Base-by-base conservation (phyloP, 1,140 invertebrate species). In the Alviniconcha marisindica region DNA sequence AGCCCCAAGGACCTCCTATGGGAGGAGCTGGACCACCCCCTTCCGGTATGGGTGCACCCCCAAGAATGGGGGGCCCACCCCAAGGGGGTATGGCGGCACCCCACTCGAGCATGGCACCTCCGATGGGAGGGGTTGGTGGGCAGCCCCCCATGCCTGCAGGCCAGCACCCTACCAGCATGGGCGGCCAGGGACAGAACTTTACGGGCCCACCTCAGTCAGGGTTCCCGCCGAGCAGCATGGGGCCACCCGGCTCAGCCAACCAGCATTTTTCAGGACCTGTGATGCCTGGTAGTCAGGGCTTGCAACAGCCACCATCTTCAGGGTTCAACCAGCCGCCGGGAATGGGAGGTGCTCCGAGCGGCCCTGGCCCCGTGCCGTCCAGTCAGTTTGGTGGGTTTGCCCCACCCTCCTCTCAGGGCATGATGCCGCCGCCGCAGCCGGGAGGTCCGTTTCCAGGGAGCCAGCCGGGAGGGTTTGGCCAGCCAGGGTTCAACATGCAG, bases 331-430 rank as follows among this genome's bases (percentile, higher is more conserved):
- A 73, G 48, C 71, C 73, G 15, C 56, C 38, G n/a, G 38, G 51
- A 24, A 69, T 81, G 86, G 24, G 82, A 90, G 92, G 93, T 48
- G 93, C 93, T 86, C 93, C 93, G 28, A 92, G 92, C 24, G 91
- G 93, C 86, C 88, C 88, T 15, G 71, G 78, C 31, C 74, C 81
- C 60, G 71, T 40, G 48, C 85, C 77, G 51, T 40, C 78, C 73
- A 84, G 74, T 77, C 87, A 88, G 66, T 60, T 24, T 48, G 42
- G 51, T 76, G 82, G 77, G 85, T 81, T 69, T 73, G 42, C 78
- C 66, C 71, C 84, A 33, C 84, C 87, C 10, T 86, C 88, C 44
- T 85, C 81, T 7, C 87, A 85, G 51, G 81, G 80, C 15, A 85
- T 80, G 42, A 69, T 83, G 48, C 89, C 85, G 36, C 66, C 88